Conservation (phyloP, 2,797 vertebrate species). For the Austrolebias charrua region DNA sequence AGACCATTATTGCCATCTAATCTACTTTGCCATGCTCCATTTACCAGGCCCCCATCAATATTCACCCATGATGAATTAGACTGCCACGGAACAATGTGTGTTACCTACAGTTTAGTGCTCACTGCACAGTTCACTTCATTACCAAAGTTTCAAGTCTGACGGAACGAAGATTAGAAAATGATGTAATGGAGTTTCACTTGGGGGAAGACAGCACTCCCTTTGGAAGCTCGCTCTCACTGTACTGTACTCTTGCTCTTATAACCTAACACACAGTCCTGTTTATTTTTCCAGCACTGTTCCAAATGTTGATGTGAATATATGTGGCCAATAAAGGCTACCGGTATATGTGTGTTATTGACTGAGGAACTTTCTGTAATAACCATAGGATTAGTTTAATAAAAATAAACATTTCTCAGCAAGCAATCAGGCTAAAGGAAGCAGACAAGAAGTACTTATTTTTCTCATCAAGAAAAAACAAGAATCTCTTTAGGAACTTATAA, state of each 20-base stretch:
- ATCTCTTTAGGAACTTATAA: neutral
- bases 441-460: conserved; percentile 6
- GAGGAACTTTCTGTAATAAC: neutral
- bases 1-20: conserved; percentile 76
- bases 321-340: too few relatives aligned
- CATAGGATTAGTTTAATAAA: neutral
- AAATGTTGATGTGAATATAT: too few relatives aligned
- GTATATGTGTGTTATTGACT: neutral
- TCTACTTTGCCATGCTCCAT: conserved; percentile 49
- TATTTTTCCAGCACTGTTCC: neutral
- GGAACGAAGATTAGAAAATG: conserved; percentile 37
- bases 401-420: conserved; percentile 3
- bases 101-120: conserved; percentile 42
- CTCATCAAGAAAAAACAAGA: conserved; percentile 7
- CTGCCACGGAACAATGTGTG: conserved; percentile 39
- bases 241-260: neutral
- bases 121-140: conserved; percentile 53
- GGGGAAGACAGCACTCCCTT: conserved; percentile 6
- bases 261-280: conserved; percentile 10
- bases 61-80: conserved; percentile 60
- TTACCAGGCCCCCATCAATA: conserved; percentile 31
- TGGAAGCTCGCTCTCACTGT: conserved; percentile 4
- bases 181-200: conserved; percentile 34
- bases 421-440: neutral
- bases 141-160: conserved; percentile 43